Base-by-base conservation (phyloP, 2,888 invertebrate genomes). In the Anthoptus insignis region DNA sequence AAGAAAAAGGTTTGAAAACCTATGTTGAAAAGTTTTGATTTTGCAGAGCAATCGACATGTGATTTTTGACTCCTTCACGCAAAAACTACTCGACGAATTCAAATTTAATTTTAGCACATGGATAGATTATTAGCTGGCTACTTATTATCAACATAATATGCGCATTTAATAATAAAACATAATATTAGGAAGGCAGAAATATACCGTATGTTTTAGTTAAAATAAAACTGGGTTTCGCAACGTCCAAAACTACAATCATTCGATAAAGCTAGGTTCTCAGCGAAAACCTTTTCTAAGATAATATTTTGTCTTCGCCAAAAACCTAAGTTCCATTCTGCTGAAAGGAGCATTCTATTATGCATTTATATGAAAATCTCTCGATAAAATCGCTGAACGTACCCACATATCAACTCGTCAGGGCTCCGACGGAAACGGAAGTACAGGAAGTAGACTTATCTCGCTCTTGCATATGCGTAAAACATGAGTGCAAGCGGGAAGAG, bases 381-480 rank as follows among this genome's bases (percentile, higher is more conserved):
- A 73, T 71, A 72, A 68, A 64, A 71, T 68, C 70, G 56, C 65
- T 49, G 68, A 64, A 53, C 67, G 50, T 66, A 60, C 60, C 52
- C 68, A 75, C 73, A 74, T 73, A 70, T 74, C 75, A 71, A 70
- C 70, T 68, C 67, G 69, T 67, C 68, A 63, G 59, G 61, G 72
- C 70, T 58, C 64, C 68, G 59, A 71, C 76, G 78, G 78, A 78
- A 73, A 76, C 65, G 59, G 70, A 63, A 73, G 68, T 71, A 69
- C 75, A 77, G 79, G 75, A 76, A 73, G 76, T 71, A 67, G 59
- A 75, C 79, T 79, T 80, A 80, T 80, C 80, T 79, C 72, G 67
- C 73, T 71, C 75, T 72, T 75, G 65, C 68, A 68, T 68, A 37
- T 11, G 64, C 65, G 50, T 49, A 61, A 47, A 27, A 24, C 58